phyloP scores from a whole-genome alignment of 2,888 invertebrate species.

The Cylloceria caligata region DNA sequence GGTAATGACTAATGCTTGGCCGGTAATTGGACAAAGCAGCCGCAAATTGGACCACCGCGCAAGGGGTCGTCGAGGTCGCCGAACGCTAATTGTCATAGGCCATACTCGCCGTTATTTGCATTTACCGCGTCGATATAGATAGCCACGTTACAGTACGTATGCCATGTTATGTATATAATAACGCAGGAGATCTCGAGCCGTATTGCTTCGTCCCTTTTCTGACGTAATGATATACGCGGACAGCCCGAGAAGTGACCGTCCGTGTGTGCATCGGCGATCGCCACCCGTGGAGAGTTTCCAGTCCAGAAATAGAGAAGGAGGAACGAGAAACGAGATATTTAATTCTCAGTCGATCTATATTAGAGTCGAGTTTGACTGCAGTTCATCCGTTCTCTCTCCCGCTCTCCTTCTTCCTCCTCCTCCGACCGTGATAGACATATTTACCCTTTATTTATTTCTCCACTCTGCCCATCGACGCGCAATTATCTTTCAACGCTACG shows the following conservation, averaged over 20 bases:
- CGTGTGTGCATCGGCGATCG: slow-evolving; percentile 19
- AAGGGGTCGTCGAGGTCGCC: slow-evolving; percentile 79
- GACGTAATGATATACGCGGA: slow-evolving; percentile 42
- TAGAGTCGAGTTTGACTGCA: slow-evolving; percentile 23
- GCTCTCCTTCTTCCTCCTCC: slow-evolving; percentile 4
- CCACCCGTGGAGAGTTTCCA: slow-evolving; percentile 64
- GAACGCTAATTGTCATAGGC: slow-evolving; percentile 80
- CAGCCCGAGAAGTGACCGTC: not conserved
- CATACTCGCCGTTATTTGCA: slow-evolving; percentile 55
- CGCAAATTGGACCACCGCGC: slow-evolving; percentile 85
- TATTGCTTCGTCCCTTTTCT: slow-evolving; percentile 9
- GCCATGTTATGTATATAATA: slow-evolving; percentile 14
- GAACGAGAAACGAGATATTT: slow-evolving; percentile 50
- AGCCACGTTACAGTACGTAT: not conserved
- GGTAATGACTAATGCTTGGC: slow-evolving; percentile 79
- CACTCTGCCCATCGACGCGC: slow-evolving; percentile 13
- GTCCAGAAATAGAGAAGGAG: slow-evolving; percentile 56
- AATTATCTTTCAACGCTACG: slow-evolving; percentile 48
- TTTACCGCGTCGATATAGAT: slow-evolving; percentile 59
- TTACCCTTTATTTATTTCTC: slow-evolving; percentile 28
- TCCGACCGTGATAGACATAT: slow-evolving; percentile 6
- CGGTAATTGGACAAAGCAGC: slow-evolving; percentile 83
- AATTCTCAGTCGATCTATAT: slow-evolving; percentile 20
- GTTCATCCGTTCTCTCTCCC: not conserved
- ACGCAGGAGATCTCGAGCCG: not conserved